Evolutionary conservation across 2,113 vertebrate species (phyloP).

Genomic region (Varanus komodoensis): DNA sequence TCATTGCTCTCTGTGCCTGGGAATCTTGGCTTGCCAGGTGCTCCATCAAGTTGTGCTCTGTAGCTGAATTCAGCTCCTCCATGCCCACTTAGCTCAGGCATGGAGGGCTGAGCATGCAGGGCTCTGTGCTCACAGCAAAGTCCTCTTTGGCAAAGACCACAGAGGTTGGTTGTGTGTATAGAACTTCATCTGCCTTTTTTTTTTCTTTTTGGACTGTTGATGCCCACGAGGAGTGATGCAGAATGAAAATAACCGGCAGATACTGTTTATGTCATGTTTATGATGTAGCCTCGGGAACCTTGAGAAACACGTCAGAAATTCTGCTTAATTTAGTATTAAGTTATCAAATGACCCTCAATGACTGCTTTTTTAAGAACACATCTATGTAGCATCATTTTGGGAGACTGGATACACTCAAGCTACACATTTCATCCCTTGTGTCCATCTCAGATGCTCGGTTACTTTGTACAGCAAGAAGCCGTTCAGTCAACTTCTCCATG

Average conservation of each 20-base stretch:
- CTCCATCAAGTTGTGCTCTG: no score
- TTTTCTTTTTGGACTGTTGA: slow-evolving; percentile 17
- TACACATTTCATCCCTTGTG: no score
- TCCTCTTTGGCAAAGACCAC: no score
- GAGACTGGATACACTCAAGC: background rate
- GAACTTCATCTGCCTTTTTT: background rate
- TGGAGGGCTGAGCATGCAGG: no score
- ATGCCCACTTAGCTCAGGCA: no score
- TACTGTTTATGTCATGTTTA: background rate
- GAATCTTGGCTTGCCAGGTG: no score
- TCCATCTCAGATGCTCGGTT: background rate
- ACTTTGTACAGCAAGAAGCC: background rate
- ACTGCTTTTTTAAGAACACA: background rate
- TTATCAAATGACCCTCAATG: background rate
- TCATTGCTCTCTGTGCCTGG: no score
- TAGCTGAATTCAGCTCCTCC: no score
- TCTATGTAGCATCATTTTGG: background rate
- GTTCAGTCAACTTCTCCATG: no score
- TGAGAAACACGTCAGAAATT: background rate
- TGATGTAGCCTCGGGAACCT: background rate
- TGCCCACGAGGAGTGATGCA: background rate
- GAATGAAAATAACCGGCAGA: background rate
- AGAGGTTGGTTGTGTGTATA: background rate
- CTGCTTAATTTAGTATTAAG: background rate
- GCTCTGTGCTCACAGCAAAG: no score